phyloP scores from a whole-genome alignment of 2,888 invertebrate genomes.

The Eristalis pertinax region DNA sequence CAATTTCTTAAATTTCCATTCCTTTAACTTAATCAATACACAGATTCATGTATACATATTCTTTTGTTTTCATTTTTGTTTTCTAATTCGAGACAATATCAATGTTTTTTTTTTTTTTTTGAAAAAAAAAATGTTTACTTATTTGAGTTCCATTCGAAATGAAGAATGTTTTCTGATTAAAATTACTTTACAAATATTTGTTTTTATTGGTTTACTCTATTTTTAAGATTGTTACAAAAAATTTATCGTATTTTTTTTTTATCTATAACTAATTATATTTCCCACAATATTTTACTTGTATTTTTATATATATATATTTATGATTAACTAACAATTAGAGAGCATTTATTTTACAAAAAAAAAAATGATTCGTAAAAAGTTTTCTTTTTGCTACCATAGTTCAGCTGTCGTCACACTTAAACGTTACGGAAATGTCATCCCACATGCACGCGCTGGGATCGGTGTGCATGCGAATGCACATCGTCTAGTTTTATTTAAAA shows the following conservation, averaged over 20 bases:
- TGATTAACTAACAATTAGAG: constrained; percentile 19
- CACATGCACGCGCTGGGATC: background rate
- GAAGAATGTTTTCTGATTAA: background rate
- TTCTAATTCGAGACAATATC: constrained; percentile 36
- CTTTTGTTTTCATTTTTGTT: background rate
- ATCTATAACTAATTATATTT: background rate
- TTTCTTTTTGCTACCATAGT: background rate
- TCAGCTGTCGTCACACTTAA: background rate
- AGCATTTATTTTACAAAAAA: constrained; percentile 41
- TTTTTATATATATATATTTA: background rate
- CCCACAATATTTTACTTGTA: constrained; percentile 6
- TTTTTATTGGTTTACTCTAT: constrained; percentile 1
- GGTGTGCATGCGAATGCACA: no score
- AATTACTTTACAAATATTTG: constrained; percentile 17
- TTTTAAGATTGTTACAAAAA: constrained; percentile 40
- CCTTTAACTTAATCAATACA: constrained; percentile 11
- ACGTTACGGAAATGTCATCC: background rate
- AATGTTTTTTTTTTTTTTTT: background rate
- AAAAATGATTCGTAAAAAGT: constrained; percentile 13
- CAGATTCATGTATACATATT: constrained; percentile 8
- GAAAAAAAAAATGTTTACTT: constrained; percentile 3
- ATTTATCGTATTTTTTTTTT: constrained; percentile 8
- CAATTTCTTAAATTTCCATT: constrained; percentile 28
- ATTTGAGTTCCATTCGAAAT: constrained; percentile 20
- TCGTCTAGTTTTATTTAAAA: background rate